A percentile compares a stretch with the other conserved stretches of the same genome.
Evolutionary conservation across 2,113 vertebrate genomes (phyloP).

Genomic region (Bos indicus): DNA sequence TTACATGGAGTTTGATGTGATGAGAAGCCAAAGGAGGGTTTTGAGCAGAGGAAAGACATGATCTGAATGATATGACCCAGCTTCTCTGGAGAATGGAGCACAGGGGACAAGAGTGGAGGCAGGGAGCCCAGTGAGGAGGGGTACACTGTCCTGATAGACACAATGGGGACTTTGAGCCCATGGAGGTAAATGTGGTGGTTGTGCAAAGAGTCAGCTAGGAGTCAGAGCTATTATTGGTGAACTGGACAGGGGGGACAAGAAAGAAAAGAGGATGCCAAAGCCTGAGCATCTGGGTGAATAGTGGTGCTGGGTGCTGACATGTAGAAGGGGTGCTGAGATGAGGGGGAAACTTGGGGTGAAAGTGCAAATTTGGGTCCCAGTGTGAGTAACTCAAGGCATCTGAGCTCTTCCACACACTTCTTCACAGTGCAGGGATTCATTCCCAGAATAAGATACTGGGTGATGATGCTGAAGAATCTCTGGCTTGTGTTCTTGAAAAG

Average conservation of each 20-base stretch:
- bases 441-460: slow-evolving; percentile 28
- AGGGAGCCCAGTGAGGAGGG: neutral
- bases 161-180: neutral
- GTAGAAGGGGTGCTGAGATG: neutral
- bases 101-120: neutral
- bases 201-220: neutral
- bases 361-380: neutral
- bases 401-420: neutral
- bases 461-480: slow-evolving; percentile 28
- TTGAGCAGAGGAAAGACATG: neutral
- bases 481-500: slow-evolving; percentile 39
- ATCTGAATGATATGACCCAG: neutral
- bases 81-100: neutral
- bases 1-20: neutral
- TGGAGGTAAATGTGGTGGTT: neutral
- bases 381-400: neutral
- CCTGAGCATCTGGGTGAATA: neutral
- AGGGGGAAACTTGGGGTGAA: neutral
- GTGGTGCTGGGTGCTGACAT: neutral
- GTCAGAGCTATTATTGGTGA: neutral
- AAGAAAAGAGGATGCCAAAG: neutral
- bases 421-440: neutral
- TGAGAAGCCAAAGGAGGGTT: neutral
- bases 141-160: neutral
- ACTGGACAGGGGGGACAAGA: neutral